Evolutionary conservation across 2,113 vertebrate species (phyloP).

Genomic region (Antechinus flavipes): DNA sequence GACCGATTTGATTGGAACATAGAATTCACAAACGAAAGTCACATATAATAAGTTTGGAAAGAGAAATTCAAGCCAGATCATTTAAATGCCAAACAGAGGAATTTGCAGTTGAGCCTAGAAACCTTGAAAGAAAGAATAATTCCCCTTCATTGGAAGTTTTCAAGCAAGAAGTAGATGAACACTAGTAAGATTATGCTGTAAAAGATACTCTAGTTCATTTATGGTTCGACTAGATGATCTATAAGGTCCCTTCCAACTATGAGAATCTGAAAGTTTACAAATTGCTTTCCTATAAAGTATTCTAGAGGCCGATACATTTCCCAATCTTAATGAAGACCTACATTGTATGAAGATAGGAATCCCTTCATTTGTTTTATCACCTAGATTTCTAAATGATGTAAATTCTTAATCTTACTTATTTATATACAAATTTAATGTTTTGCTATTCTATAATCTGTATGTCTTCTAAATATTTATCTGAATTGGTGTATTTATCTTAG

Average conservation of each 20-base stretch:
- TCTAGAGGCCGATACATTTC: background rate
- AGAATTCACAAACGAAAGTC: background rate
- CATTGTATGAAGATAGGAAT: background rate
- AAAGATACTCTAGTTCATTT: background rate
- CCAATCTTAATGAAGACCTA: background rate
- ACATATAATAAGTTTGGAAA: background rate
- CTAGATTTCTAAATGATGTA: conserved; percentile 7
- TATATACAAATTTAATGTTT: conserved; percentile 19
- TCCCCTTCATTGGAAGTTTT: background rate
- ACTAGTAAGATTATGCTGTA: background rate
- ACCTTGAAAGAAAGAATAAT: background rate
- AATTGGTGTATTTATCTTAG: background rate
- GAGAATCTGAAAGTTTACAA: background rate
- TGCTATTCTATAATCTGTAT: background rate
- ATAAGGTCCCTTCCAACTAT: background rate
- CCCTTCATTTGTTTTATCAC: background rate
- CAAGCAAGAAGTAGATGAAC: background rate
- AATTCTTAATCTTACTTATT: conserved; percentile 29
- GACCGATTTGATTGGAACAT: no score
- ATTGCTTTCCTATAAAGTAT: background rate
- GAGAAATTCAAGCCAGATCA: background rate
- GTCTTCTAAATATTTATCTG: background rate
- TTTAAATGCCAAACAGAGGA: background rate
- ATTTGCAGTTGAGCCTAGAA: background rate
- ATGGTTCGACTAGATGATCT: background rate